Percentiles rank a stretch among this genome's conserved stretches.
Conservation (phyloP, 2,797 vertebrate species). For the Cyprinodon diabolis region DNA sequence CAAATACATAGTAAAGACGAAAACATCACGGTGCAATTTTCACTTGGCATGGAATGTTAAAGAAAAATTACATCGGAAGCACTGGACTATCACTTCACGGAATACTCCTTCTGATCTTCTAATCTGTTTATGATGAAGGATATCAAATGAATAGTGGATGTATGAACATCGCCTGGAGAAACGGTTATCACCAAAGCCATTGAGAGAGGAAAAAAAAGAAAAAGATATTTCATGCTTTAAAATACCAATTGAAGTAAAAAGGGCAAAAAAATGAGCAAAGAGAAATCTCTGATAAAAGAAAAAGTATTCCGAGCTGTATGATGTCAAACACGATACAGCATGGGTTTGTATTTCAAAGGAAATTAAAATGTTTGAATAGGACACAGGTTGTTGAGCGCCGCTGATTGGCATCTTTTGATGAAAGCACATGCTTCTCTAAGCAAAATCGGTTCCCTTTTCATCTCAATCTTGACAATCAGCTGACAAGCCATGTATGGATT, state of each 20-base stretch:
- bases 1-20: neutral
- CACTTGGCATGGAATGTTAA: neutral
- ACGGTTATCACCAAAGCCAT: slow-evolving; percentile 43
- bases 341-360: slow-evolving; percentile 47
- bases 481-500: slow-evolving; percentile 1
- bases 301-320: slow-evolving; percentile 42
- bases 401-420: slow-evolving; percentile 51
- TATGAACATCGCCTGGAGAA: slow-evolving; percentile 30
- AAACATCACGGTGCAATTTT: neutral
- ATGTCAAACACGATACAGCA: slow-evolving; percentile 56
- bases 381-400: slow-evolving; percentile 34
- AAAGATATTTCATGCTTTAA: slow-evolving; percentile 40
- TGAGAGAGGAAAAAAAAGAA: slow-evolving; percentile 21
- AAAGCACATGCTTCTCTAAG: slow-evolving; percentile 43
- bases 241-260: slow-evolving; percentile 33
- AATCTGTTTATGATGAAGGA: slow-evolving; percentile 35
- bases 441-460: slow-evolving; percentile 31
- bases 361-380: slow-evolving; percentile 54
- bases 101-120: slow-evolving; percentile 41
- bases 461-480: slow-evolving; percentile 27
- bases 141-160: slow-evolving; percentile 38
- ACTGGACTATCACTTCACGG: neutral
- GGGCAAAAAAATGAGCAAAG: slow-evolving; percentile 11
- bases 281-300: slow-evolving; percentile 45
- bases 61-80: neutral